phyloP scores from a whole-genome alignment of 2,888 invertebrate species.

The Pyrrhia umbra region DNA sequence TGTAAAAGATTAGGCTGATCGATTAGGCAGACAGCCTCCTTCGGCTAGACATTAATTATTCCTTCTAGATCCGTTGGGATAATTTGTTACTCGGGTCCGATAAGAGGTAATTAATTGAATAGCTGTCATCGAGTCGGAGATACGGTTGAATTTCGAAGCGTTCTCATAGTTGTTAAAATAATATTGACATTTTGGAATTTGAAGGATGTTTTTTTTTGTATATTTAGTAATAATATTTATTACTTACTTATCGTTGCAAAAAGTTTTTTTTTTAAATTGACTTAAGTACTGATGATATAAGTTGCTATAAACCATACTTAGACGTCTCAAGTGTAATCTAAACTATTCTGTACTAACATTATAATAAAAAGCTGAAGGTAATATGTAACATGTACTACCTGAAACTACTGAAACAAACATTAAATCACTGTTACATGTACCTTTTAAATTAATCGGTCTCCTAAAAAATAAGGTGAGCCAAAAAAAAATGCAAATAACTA shows the following conservation, averaged over 20 bases:
- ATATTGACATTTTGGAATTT: not conserved
- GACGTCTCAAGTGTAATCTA: no score
- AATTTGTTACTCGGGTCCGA: not conserved
- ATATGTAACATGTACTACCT: no score
- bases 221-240: no score
- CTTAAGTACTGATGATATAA: no score
- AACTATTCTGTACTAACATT: no score
- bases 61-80: not conserved
- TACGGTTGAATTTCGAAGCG: not conserved
- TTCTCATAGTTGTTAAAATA: not conserved
- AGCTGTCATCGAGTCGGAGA: not conserved
- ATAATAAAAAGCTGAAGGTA: no score
- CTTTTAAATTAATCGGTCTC: not conserved
- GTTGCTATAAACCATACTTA: no score
- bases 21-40: slow-evolving; percentile 3
- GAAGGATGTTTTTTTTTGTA: not conserved
- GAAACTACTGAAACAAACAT: no score
- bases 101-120: slow-evolving; percentile 28
- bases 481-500: slow-evolving; percentile 43
- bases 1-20: not conserved
- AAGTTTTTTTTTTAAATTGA: no score
- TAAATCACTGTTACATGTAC: no score
- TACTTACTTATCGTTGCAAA: no score
- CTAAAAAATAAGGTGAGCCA: not conserved
- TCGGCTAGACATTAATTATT: not conserved